Evolutionary conservation across 1,140 invertebrate genomes (phyloP), one percentile per base, ranked within the genome.

Genomic region (Wasmannia auropunctata): DNA sequence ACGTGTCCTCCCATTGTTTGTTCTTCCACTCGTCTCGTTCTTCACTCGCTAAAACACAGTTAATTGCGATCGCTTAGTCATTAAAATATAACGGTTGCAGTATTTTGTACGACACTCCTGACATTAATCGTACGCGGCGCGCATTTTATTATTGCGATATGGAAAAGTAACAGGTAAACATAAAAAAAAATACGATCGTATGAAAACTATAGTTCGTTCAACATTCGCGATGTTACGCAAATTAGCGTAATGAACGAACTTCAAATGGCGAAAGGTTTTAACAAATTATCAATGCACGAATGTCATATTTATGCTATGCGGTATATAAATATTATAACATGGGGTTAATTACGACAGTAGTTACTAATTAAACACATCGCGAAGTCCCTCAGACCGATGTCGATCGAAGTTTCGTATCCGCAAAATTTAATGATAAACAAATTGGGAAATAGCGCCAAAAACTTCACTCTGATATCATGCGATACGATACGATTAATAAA

Each of bases 371-470:
- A 65, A 28, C 37, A 3, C 34, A 65, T 43, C 22, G 22, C 22
- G n/a, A 40, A 34, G 31, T 62, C 22, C 6, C 37, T 14, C 63
- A 25, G 22, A 67, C 63, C 2, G 2, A 67, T 43, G 63, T 43
- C 22, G 22, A 46, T 65, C 34, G 62, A 37, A 22, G 34, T 67
- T 67, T 0, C 10, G 4, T 28, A 46, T 8, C 22, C 22, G 22
- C 37, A 67, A 67, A 67, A 67, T 67, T 67, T 67, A 67, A 67
- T 46, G 22, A 67, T 46, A 67, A 67, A 67, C 28, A 67, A 46
- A 67, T 67, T 67, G 63, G 22, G 46, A 67, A 67, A 67, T 43
- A 67, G 2, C 63, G 6, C 28, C 8, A 22, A 67, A 67, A 65
- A 67, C 11, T 67, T 67, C 6, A 16, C 34, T 65, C 34, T 40